phyloP scores from a whole-genome alignment of 1,140 invertebrate genomes.

The Eueides isabella region DNA sequence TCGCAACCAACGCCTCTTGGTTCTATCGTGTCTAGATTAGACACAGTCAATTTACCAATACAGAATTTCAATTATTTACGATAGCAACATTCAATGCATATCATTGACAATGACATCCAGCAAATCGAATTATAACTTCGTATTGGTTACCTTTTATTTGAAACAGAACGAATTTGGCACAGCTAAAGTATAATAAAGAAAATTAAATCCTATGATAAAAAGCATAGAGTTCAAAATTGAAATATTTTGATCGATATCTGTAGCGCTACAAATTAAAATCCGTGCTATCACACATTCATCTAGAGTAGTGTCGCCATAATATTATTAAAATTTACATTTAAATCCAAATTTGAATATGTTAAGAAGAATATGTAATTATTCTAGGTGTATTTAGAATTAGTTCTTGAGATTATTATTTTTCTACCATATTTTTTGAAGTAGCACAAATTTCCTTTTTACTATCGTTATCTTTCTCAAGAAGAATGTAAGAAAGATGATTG shows the following conservation, averaged over 20 bases:
- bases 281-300: slow-evolving; percentile 58
- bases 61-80: slow-evolving; percentile 6
- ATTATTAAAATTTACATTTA: neutral
- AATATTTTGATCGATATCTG: slow-evolving; percentile 18
- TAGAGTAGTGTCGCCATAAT: slow-evolving; percentile 39
- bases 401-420: too few species aligned
- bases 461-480: too few species aligned
- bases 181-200: neutral
- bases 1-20: too few species aligned
- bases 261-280: slow-evolving; percentile 45
- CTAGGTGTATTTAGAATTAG: too few species aligned
- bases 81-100: slow-evolving; percentile 28
- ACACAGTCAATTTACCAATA: neutral
- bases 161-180: slow-evolving; percentile 37
- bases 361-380: too few species aligned
- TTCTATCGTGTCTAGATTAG: neutral
- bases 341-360: too few species aligned
- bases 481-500: too few species aligned
- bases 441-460: too few species aligned
- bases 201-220: neutral
- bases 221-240: slow-evolving; percentile 10
- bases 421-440: too few species aligned
- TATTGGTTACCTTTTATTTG: slow-evolving; percentile 33
- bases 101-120: slow-evolving; percentile 35
- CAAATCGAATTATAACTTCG: slow-evolving; percentile 39